These are phyloP conservation scores for Mesorhabditis spiculigera DNA, from an alignment of 2,888 invertebrate species.

Conservation along the genomic window DNA sequence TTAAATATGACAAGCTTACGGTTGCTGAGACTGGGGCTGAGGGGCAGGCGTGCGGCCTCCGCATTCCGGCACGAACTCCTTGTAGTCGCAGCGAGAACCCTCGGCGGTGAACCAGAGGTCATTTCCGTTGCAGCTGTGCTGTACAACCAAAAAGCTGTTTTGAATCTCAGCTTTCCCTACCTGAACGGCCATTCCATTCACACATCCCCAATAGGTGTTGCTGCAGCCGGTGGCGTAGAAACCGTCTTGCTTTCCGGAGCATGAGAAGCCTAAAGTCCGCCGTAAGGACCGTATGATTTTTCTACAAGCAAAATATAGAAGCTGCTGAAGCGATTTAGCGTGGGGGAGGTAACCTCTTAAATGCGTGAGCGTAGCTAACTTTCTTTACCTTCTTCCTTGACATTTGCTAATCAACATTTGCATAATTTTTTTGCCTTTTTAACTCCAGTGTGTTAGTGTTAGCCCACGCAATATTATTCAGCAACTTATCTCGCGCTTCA, in stretches of 20 bases:
- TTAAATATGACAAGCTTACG: slow-evolving; percentile 13
- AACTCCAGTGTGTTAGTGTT: too few species aligned
- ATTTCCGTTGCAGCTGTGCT: slow-evolving; percentile 17
- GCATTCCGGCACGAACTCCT: slow-evolving; percentile 23
- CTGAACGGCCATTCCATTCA: slow-evolving; percentile 19
- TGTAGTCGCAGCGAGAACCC: slow-evolving; percentile 19
- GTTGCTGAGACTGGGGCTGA: slow-evolving; percentile 15
- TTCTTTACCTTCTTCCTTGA: too few species aligned
- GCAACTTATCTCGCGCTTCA: too few species aligned
- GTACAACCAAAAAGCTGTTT: slow-evolving; percentile 13
- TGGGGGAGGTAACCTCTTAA: too few species aligned
- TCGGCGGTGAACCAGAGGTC: slow-evolving; percentile 22
- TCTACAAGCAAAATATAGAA: too few species aligned
- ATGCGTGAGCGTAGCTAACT: too few species aligned
- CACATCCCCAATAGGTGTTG: slow-evolving; percentile 33
- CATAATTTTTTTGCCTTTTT: too few species aligned
- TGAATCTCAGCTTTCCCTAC: slow-evolving; percentile 1
- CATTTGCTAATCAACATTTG: too few species aligned
- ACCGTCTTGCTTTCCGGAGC: slow-evolving; percentile 37
- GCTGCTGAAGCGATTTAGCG: too few species aligned
- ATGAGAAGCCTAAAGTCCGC: slow-evolving; percentile 11
- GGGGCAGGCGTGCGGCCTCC: neutral
- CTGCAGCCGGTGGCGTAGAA: slow-evolving; percentile 38
- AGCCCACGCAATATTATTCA: too few species aligned
- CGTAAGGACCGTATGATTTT: too few species aligned